A percentile compares a stretch with the other conserved stretches of the same genome.
Conservation (phyloP, 2,888 invertebrate species). For the Geotrupes spiniger region DNA sequence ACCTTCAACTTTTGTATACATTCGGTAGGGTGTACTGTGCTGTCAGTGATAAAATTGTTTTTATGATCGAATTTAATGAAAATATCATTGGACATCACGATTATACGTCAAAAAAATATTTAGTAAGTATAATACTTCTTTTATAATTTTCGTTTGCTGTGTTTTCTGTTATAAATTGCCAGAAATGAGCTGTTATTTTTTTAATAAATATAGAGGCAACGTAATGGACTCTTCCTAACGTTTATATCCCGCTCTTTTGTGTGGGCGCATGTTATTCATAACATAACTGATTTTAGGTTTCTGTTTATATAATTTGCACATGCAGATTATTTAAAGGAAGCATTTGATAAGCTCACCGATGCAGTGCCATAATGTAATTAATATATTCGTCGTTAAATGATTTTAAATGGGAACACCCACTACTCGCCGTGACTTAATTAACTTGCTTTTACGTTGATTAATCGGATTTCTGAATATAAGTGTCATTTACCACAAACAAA, state of each 20-base stretch:
- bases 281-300: slow-evolving; percentile 15
- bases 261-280: slow-evolving; percentile 27
- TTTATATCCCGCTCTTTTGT: slow-evolving; percentile 49
- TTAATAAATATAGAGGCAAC: slow-evolving; percentile 13
- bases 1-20: slow-evolving; percentile 50
- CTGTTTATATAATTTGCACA: slow-evolving; percentile 7
- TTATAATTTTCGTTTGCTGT: slow-evolving; percentile 33
- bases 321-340: neutral
- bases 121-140: slow-evolving; percentile 57
- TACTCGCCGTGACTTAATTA: no score
- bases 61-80: slow-evolving; percentile 69
- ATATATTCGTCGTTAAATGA: no score
- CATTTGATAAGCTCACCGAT: neutral
- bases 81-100: slow-evolving; percentile 66
- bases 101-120: slow-evolving; percentile 64
- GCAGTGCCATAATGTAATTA: neutral
- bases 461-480: no score
- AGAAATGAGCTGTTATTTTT: slow-evolving; percentile 25
- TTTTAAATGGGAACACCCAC: no score
- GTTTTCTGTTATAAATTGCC: slow-evolving; percentile 44
- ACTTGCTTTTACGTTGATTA: no score
- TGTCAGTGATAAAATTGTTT: slow-evolving; percentile 47
- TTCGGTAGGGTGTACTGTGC: slow-evolving; percentile 50
- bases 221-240: slow-evolving; percentile 47
- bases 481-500: no score